phyloP scores from a whole-genome alignment of 2,888 invertebrate genomes.

The Ferrisia virgata region DNA sequence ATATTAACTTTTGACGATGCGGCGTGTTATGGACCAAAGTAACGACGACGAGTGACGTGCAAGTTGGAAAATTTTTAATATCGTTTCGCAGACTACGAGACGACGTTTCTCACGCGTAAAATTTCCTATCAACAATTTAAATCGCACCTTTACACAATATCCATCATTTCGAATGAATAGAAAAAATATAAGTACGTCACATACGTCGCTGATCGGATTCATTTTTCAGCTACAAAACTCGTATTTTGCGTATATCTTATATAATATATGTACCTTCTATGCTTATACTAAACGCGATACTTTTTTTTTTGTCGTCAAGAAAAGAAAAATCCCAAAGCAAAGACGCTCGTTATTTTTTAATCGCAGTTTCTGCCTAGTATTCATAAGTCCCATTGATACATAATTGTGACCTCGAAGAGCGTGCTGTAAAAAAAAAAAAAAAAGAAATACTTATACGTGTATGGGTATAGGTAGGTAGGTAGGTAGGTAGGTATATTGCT shows the following conservation, averaged over 20 bases:
- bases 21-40: neutral
- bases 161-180: neutral
- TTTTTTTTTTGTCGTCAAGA: neutral
- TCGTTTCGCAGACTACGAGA: neutral
- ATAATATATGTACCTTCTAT: too few species aligned
- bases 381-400: neutral
- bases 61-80: neutral
- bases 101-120: neutral
- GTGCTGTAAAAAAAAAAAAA: neutral
- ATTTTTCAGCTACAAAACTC: neutral
- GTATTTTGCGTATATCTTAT: neutral
- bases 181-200: neutral
- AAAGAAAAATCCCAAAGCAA: neutral
- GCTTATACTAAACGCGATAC: too few species aligned
- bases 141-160: neutral
- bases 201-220: neutral
- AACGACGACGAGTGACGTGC: neutral
- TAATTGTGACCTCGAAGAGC: neutral
- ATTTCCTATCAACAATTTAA: neutral
- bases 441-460: neutral
- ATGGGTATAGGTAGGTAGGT: too few species aligned
- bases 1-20: constrained; percentile 2
- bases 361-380: neutral
- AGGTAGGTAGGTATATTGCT: too few species aligned
- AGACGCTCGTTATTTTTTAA: neutral